phyloP scores from a whole-genome alignment of 2,113 vertebrate species.

The Otolemur garnettii region DNA sequence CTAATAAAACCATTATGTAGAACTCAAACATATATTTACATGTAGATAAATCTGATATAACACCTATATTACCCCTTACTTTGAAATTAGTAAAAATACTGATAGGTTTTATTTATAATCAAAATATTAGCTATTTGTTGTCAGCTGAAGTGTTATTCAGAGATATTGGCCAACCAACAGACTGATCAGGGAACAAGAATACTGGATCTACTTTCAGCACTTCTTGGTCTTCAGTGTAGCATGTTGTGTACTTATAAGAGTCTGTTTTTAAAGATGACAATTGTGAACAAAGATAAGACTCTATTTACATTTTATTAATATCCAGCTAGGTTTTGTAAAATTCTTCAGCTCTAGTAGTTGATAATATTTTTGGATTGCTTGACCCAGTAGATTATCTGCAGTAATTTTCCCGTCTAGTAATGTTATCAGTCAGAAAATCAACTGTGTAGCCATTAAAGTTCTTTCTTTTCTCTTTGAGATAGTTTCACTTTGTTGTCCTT shows the following conservation, averaged over 20 bases:
- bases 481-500: too few relatives aligned
- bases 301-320: slow-evolving; percentile 42
- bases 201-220: not conserved
- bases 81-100: slow-evolving; percentile 22
- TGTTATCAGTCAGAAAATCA: slow-evolving; percentile 19
- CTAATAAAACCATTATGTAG: slow-evolving; percentile 9
- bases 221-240: not conserved
- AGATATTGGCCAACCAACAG: not conserved
- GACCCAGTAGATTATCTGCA: not conserved
- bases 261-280: slow-evolving; percentile 50
- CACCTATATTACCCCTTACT: not conserved
- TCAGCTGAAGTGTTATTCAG: slow-evolving; percentile 1
- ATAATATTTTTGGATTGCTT: slow-evolving; percentile 31
- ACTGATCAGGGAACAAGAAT: not conserved
- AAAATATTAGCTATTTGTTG: not conserved
- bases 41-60: not conserved
- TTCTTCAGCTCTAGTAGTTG: slow-evolving; percentile 17
- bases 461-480: too few relatives aligned
- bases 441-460: not conserved
- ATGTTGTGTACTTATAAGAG: not conserved
- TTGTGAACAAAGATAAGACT: slow-evolving; percentile 12
- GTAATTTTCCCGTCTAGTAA: not conserved
- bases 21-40: not conserved
- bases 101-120: slow-evolving; percentile 37
- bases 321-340: slow-evolving; percentile 15